phyloP scores from a whole-genome alignment of 2,113 vertebrate species.

The Actenoides hombroni region DNA sequence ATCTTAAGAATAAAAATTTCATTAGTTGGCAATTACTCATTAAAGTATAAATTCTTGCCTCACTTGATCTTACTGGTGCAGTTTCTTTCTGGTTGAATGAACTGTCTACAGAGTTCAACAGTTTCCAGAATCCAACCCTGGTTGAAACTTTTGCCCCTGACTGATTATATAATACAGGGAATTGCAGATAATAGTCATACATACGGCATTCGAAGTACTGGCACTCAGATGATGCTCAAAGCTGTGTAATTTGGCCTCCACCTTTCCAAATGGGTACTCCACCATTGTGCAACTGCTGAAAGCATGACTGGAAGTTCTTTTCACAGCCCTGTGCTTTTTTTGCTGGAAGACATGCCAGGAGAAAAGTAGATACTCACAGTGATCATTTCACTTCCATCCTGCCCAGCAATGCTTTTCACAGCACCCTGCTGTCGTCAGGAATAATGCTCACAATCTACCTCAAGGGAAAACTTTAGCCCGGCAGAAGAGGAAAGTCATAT shows the following conservation, averaged over 20 bases:
- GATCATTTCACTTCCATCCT: not conserved
- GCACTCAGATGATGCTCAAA: not conserved
- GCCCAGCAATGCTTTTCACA: not conserved
- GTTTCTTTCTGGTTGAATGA: not conserved
- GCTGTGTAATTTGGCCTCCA: not conserved
- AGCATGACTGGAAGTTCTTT: not conserved
- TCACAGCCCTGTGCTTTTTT: not conserved
- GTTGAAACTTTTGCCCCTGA: not conserved
- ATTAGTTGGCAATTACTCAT: not conserved
- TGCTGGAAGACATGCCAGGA: not conserved
- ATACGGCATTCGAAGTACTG: not conserved
- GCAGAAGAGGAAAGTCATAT: constrained; percentile 10
- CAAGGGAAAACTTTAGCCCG: constrained; percentile 1
- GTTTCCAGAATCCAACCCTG: not conserved
- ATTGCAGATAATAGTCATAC: not conserved
- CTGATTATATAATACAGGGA: not conserved
- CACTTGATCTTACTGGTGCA: not conserved
- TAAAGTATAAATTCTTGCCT: not conserved
- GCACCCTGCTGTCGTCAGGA: constrained; percentile 34
- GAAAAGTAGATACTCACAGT: not conserved
- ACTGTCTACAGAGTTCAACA: not conserved
- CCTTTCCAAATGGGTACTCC: not conserved
- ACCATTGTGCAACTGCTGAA: not conserved
- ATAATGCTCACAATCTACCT: constrained; percentile 5
- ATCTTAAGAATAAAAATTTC: not conserved